Conservation (phyloP, 2,113 vertebrate genomes). For the Hiodon alosoides region DNA sequence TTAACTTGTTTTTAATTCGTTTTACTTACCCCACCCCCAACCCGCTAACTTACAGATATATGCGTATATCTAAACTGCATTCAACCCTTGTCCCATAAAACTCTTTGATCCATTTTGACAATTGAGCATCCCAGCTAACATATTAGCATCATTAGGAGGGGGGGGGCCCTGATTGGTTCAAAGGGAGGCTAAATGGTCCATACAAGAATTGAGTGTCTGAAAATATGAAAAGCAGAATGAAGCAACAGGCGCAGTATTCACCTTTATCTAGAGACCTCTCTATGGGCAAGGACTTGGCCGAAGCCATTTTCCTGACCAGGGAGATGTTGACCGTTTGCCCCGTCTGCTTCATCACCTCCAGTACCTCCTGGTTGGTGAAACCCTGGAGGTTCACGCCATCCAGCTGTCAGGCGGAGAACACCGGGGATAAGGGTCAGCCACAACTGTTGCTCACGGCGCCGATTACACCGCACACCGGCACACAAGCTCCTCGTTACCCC, state of each 20-base stretch:
- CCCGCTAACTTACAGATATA: too few relatives aligned
- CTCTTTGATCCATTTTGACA: too few relatives aligned
- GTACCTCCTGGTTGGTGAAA: conserved; percentile 82
- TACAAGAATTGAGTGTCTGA: not conserved
- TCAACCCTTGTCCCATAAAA: too few relatives aligned
- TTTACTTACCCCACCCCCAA: too few relatives aligned
- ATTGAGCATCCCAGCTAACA: too few relatives aligned
- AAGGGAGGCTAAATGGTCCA: not conserved
- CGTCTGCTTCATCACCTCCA: conserved; percentile 75
- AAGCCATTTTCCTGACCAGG: conserved; percentile 66
- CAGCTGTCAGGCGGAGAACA: conserved; percentile 57
- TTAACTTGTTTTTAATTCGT: too few relatives aligned
- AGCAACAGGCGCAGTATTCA: conserved; percentile 35
- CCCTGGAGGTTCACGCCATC: conserved; percentile 82
- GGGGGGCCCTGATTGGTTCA: not conserved
- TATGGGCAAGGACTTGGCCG: conserved; percentile 17
- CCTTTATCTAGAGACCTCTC: conserved; percentile 68
- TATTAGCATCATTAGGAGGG: too few relatives aligned
- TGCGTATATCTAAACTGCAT: too few relatives aligned
- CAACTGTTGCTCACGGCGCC: too few relatives aligned
- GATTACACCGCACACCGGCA: too few relatives aligned
- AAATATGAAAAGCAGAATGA: not conserved
- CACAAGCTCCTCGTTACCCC: too few relatives aligned
- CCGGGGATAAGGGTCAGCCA: not conserved
- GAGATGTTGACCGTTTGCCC: conserved; percentile 76